Conservation (phyloP, 2,113 vertebrate species). For the Dendrocopos noguchii region DNA sequence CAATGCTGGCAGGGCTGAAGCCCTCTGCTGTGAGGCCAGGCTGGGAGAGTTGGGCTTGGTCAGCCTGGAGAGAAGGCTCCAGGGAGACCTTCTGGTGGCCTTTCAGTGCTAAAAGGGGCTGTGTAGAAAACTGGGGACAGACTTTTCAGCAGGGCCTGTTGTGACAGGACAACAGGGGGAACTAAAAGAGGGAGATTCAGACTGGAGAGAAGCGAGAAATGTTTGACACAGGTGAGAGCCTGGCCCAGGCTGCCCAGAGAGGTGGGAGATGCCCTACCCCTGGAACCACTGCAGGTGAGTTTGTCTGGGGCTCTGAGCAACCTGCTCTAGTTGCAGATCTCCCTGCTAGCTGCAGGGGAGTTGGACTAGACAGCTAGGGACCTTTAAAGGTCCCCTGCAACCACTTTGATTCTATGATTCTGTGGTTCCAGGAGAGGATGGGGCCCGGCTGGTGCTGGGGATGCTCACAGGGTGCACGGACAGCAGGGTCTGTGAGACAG, state of each 20-base stretch:
- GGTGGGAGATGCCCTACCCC: no score
- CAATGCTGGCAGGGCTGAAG: no score
- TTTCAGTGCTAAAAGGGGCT: not conserved
- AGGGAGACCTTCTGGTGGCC: not conserved
- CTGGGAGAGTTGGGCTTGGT: no score
- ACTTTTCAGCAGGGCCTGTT: not conserved
- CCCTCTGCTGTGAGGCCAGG: no score
- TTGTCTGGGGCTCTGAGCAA: no score
- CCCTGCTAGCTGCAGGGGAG: not conserved
- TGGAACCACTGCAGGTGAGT: no score
- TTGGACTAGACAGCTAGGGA: not conserved
- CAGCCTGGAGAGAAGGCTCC: not conserved
- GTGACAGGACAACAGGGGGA: not conserved
- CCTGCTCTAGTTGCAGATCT: not conserved
- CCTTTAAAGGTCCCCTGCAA: not conserved
- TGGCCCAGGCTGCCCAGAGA: no score
- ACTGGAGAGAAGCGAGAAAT: no score
- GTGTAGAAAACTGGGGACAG: not conserved
- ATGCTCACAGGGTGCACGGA: not conserved
- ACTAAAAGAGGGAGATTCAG: not conserved
- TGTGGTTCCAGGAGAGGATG: not conserved
- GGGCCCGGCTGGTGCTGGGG: not conserved
- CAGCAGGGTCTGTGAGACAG: fast-evolving
- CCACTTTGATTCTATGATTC: not conserved
- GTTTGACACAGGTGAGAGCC: no score